Evolutionary conservation across 2,797 vertebrate genomes (phyloP).

Genomic region (Buceros bicornis): DNA sequence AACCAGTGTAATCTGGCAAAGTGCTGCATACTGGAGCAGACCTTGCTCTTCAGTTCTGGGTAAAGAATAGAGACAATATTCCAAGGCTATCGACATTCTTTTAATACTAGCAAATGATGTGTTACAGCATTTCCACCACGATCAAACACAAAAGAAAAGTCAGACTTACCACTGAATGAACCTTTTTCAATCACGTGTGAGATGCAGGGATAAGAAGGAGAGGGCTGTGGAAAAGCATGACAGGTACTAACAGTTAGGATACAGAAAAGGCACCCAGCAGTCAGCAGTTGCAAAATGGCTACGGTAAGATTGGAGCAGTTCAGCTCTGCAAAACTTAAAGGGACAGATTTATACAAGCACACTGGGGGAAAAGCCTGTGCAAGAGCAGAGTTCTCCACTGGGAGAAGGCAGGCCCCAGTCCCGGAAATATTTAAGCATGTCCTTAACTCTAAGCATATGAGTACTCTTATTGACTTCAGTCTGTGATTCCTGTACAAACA

Average conservation of each 20-base stretch:
- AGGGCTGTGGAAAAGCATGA: neutral
- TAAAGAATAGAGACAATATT: constrained; percentile 41
- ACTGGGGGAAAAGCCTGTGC: neutral
- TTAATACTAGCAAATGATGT: constrained; percentile 2
- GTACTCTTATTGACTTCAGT: neutral
- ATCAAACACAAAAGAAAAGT: constrained; percentile 30
- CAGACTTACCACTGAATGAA: constrained; percentile 43
- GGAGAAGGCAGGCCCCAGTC: constrained; percentile 12
- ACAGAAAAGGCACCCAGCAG: constrained; percentile 38
- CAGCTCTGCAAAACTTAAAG: constrained; percentile 50
- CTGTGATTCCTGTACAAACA: neutral
- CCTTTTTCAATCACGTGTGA: neutral
- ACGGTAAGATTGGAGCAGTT: neutral
- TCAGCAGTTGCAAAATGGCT: constrained; percentile 57
- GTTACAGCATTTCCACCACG: neutral
- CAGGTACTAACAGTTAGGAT: constrained; percentile 2
- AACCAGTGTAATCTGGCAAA: constrained; percentile 1
- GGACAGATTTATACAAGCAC: constrained; percentile 49
- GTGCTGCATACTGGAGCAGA: constrained; percentile 21
- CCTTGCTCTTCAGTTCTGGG: neutral
- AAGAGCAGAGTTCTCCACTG: neutral
- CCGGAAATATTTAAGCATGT: constrained; percentile 16
- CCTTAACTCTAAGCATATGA: constrained; percentile 33
- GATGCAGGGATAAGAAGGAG: neutral
- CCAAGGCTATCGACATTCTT: constrained; percentile 21